These are phyloP conservation scores for Ctenopoma multispine DNA, from an alignment of 2,797 vertebrate species.

Conservation along the genomic window DNA sequence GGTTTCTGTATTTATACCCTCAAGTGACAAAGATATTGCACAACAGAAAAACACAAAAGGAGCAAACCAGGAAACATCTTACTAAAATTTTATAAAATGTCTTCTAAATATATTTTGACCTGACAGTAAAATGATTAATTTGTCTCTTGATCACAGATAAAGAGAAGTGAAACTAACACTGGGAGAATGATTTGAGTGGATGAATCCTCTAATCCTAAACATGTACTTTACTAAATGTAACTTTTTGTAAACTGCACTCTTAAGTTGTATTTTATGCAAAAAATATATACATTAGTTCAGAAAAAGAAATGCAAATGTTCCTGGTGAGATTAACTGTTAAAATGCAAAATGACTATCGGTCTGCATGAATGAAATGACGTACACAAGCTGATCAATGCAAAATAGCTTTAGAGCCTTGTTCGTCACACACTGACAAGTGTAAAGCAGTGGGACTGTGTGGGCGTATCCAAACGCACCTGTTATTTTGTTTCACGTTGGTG, in stretches of 20 bases:
- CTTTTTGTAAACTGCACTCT: too few relatives aligned
- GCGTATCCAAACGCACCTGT: neutral
- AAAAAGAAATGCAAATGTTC: neutral
- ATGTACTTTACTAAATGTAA: too few relatives aligned
- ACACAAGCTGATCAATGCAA: neutral
- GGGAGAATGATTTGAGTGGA: slow-evolving; percentile 12
- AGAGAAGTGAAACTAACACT: too few relatives aligned
- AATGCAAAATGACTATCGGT: neutral
- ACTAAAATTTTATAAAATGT: too few relatives aligned
- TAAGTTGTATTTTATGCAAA: neutral
- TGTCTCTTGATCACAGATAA: too few relatives aligned
- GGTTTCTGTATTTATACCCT: too few relatives aligned
- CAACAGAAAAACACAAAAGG: too few relatives aligned
- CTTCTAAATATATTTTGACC: too few relatives aligned
- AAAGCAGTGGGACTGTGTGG: neutral
- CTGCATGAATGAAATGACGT: neutral
- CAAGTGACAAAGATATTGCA: too few relatives aligned
- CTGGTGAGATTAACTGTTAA: neutral
- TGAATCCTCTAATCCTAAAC: neutral
- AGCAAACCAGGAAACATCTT: too few relatives aligned
- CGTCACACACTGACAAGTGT: too few relatives aligned
- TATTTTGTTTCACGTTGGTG: neutral
- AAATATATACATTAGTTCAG: neutral
- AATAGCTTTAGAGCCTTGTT: neutral
- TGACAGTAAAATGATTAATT: neutral